These are phyloP conservation scores for Pherbina coryleti DNA, from an alignment of 2,888 invertebrate genomes.

Conservation along the genomic window DNA sequence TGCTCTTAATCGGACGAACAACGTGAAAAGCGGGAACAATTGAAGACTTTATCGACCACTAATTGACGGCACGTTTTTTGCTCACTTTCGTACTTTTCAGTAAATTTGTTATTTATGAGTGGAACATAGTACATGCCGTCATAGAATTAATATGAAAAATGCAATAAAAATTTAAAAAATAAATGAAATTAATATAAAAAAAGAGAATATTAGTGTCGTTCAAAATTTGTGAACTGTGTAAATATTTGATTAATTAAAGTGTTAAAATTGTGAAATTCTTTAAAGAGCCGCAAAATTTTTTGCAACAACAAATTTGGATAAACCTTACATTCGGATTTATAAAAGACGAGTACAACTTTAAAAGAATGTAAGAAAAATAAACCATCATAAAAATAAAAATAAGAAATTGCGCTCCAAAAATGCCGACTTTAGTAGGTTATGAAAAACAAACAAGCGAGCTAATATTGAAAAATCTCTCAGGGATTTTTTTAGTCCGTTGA, in stretches of 20 bases:
- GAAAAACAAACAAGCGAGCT: too few relatives aligned
- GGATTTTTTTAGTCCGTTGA: too few relatives aligned
- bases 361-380: too few relatives aligned
- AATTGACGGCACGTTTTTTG: constrained; percentile 45
- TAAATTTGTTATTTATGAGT: background rate
- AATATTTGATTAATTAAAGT: background rate
- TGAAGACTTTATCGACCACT: constrained; percentile 7
- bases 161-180: background rate
- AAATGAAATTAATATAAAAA: background rate
- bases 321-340: background rate
- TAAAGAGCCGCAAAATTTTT: background rate
- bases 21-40: background rate
- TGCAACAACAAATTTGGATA: background rate
- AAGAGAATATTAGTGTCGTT: background rate
- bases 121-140: background rate
- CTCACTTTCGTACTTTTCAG: background rate
- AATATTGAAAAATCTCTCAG: too few relatives aligned
- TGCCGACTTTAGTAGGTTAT: too few relatives aligned
- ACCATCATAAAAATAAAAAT: too few relatives aligned
- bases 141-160: background rate
- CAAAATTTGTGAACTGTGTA: background rate
- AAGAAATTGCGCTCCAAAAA: too few relatives aligned
- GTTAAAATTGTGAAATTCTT: background rate
- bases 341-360: too few relatives aligned
- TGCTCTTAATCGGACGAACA: background rate